These are phyloP conservation scores for Drosophila barbarae DNA, from an alignment of 2,888 invertebrate species.

Conservation along the genomic window DNA sequence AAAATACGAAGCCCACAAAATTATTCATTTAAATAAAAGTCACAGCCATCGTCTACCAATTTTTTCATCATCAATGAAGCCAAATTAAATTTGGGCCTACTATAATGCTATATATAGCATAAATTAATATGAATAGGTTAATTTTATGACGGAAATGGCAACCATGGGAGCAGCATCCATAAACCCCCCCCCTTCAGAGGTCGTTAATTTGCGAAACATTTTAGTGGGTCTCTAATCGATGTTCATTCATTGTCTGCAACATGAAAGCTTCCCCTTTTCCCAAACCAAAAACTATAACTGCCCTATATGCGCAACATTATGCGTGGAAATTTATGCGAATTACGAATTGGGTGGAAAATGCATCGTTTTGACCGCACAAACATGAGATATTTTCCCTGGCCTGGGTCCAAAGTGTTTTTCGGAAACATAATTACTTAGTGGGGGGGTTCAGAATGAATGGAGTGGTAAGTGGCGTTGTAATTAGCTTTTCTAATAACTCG, in stretches of 20 bases:
- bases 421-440: constrained; percentile 33
- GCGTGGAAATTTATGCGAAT: constrained; percentile 60
- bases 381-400: constrained; percentile 35
- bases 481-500: constrained; percentile 64
- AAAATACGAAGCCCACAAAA: too few relatives aligned
- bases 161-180: constrained; percentile 27
- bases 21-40: background rate
- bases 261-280: constrained; percentile 5
- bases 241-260: constrained; percentile 39
- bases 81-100: background rate
- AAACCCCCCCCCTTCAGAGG: constrained; percentile 41
- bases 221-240: constrained; percentile 51
- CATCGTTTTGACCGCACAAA: constrained; percentile 39
- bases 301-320: constrained; percentile 25
- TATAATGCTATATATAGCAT: constrained; percentile 20
- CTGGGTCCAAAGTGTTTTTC: constrained; percentile 14
- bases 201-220: constrained; percentile 63
- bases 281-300: constrained; percentile 13
- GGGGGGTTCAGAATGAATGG: constrained; percentile 20
- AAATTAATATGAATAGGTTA: constrained; percentile 57
- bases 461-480: constrained; percentile 58
- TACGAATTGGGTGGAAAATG: constrained; percentile 41
- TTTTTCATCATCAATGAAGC: background rate
- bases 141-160: constrained; percentile 13
- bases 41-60: background rate